Percentiles rank a stretch among this genome's conserved stretches.
These are phyloP conservation scores for Peribatodes rhomboidaria DNA, from an alignment of 2,888 invertebrate species.

Conservation along the genomic window DNA sequence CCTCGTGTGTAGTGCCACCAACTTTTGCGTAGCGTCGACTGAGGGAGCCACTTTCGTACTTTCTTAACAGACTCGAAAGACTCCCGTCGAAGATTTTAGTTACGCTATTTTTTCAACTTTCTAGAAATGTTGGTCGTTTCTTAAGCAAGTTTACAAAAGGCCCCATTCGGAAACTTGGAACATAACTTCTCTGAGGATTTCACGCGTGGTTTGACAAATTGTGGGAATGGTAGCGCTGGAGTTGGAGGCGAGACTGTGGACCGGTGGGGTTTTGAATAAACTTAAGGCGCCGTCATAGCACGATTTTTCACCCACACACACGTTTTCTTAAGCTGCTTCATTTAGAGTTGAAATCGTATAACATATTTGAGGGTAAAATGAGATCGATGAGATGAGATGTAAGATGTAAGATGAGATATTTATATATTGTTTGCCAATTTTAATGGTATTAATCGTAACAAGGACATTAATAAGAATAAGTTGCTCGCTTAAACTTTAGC, in stretches of 20 bases:
- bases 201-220: conserved; percentile 51
- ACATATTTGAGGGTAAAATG: too few species aligned
- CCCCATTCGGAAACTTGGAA: conserved; percentile 45
- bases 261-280: conserved; percentile 39
- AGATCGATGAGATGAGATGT: too few species aligned
- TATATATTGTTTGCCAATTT: too few species aligned
- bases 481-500: too few species aligned
- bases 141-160: conserved; percentile 41
- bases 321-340: too few species aligned
- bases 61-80: neutral
- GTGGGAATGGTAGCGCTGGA: conserved; percentile 35
- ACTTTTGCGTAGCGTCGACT: neutral
- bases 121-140: conserved; percentile 6
- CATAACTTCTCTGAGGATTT: conserved; percentile 48
- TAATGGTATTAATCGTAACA: too few species aligned
- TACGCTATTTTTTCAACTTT: neutral
- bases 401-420: too few species aligned
- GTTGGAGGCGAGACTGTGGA: conserved; percentile 14
- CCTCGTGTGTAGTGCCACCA: conserved; percentile 15
- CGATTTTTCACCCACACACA: too few species aligned
- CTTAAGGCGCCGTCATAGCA: too few species aligned
- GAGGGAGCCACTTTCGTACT: neutral
- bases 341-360: too few species aligned
- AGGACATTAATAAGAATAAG: too few species aligned
- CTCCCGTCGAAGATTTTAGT: neutral